Evolutionary conservation across 1,140 invertebrate genomes (phyloP).

Genomic region (Brachionus plicatilis): DNA sequence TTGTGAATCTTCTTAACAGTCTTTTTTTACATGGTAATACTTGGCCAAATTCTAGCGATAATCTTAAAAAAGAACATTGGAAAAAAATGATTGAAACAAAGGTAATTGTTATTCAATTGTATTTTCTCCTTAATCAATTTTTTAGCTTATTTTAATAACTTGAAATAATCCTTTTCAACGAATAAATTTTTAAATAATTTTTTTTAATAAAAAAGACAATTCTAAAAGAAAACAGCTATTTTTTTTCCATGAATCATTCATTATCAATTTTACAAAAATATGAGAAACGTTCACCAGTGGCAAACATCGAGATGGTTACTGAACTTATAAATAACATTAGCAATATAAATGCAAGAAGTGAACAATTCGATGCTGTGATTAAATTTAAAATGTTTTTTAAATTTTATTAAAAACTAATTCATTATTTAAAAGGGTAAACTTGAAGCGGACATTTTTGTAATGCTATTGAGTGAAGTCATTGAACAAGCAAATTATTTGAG

Average conservation of each 20-base stretch:
- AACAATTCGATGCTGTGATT: not conserved
- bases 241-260: not conserved
- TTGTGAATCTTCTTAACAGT: not conserved
- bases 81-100: not conserved
- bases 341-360: not conserved
- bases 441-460: slow-evolving; percentile 20
- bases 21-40: not conserved
- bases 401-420: not conserved
- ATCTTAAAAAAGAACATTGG: not conserved
- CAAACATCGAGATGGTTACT: not conserved
- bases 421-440: not conserved
- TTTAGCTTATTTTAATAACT: too few relatives aligned
- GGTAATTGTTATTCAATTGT: not conserved
- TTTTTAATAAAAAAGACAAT: not conserved
- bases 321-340: not conserved
- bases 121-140: too few relatives aligned
- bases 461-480: not conserved
- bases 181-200: not conserved
- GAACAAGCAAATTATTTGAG: slow-evolving; percentile 13
- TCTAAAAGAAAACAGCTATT: not conserved
- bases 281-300: not conserved
- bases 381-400: not conserved
- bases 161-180: too few relatives aligned
- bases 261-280: not conserved
- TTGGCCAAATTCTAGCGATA: not conserved